A percentile compares a stretch with the other conserved stretches of the same genome.
These are phyloP conservation scores for Isurus oxyrinchus DNA, from an alignment of 2,113 vertebrate genomes.

Conservation along the genomic window DNA sequence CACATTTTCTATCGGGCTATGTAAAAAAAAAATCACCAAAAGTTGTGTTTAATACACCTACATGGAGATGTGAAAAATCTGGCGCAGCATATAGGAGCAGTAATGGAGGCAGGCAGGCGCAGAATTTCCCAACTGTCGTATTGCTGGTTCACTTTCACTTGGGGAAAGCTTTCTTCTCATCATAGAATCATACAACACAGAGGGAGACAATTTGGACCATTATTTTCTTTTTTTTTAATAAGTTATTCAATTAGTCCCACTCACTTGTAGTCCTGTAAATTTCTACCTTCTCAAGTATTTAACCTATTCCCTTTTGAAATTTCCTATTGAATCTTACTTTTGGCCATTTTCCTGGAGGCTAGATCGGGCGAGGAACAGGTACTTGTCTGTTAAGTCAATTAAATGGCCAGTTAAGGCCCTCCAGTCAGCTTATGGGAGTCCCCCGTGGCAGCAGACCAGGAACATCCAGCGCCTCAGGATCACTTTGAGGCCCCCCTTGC, in stretches of 20 bases:
- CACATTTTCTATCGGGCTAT: neutral
- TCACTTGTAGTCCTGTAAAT: too few species aligned
- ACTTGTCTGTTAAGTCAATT: neutral
- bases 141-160: neutral
- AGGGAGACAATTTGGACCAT: too few species aligned
- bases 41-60: neutral
- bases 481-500: neutral
- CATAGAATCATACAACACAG: too few species aligned
- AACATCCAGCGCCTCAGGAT: neutral
- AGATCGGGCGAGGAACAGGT: neutral
- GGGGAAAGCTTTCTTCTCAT: too few species aligned
- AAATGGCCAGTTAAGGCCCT: neutral
- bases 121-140: neutral
- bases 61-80: neutral
- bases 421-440: too few species aligned
- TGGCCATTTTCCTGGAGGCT: neutral
- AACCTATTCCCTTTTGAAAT: too few species aligned
- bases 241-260: too few species aligned
- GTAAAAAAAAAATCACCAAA: neutral
- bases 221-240: too few species aligned
- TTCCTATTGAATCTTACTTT: too few species aligned
- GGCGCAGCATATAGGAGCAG: neutral
- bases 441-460: neutral
- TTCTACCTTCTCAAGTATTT: too few species aligned
- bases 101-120: neutral